Percentiles rank a stretch among this genome's conserved stretches.
phyloP scores from a whole-genome alignment of 2,113 vertebrate species.

The Aspiorhynchus laticeps region DNA sequence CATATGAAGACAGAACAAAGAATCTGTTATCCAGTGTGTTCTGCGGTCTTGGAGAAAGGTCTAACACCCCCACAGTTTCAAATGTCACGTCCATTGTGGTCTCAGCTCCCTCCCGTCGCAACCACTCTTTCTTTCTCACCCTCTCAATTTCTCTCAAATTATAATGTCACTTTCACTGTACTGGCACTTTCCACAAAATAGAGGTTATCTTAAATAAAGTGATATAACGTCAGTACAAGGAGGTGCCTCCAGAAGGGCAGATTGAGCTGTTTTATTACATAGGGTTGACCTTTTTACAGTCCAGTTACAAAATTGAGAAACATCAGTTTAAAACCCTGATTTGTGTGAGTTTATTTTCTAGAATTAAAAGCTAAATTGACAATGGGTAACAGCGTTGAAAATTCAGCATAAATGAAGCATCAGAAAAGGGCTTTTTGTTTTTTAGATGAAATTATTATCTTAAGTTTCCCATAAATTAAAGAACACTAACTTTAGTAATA shows the following conservation, averaged over 20 bases:
- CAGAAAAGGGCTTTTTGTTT: not conserved
- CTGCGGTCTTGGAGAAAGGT: not conserved
- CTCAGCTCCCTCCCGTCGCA: not conserved
- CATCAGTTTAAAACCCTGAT: not conserved
- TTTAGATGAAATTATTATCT: not conserved
- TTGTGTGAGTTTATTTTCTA: not conserved
- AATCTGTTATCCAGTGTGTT: not conserved
- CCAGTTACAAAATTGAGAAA: not conserved
- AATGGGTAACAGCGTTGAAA: too few species aligned
- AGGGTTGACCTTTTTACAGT: not conserved
- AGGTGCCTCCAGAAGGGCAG: not conserved
- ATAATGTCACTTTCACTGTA: not conserved
- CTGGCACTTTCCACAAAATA: not conserved
- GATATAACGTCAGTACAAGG: not conserved
- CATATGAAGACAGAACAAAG: not conserved
- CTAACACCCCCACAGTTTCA: constrained; percentile 24
- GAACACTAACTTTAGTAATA: not conserved
- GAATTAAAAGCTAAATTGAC: not conserved
- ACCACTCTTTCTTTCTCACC: not conserved
- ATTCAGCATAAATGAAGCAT: too few species aligned
- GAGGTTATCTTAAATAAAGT: not conserved
- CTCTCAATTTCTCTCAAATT: not conserved
- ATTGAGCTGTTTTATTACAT: not conserved
- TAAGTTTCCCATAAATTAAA: not conserved
- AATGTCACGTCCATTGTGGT: not conserved